phyloP scores from a whole-genome alignment of 2,113 vertebrate species.

The Istiophorus platypterus region DNA sequence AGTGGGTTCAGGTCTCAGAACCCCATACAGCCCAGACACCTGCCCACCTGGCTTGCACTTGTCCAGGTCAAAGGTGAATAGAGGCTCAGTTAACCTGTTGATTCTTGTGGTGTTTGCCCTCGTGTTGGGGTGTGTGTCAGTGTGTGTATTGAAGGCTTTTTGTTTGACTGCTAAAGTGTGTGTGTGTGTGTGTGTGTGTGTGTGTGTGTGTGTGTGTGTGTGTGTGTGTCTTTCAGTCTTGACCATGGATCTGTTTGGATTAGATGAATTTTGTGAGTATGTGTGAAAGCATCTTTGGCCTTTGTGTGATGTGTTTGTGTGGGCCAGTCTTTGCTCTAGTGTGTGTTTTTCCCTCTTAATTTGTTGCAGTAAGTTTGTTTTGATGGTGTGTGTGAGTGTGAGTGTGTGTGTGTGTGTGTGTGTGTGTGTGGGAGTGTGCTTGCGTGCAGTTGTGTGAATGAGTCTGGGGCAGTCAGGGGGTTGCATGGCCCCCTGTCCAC shows the following conservation, averaged over 20 bases:
- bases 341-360: constrained; percentile 12
- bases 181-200: constrained; percentile 9
- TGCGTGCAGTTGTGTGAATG: constrained; percentile 38
- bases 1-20: background rate
- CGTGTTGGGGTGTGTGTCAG: background rate
- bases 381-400: constrained; percentile 19
- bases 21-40: background rate
- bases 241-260: background rate
- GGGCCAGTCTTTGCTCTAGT: constrained; percentile 13
- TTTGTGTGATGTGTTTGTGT: constrained; percentile 19
- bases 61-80: constrained; percentile 29
- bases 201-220: no score
- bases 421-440: constrained; percentile 28
- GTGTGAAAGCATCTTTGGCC: constrained; percentile 17
- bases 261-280: background rate
- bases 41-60: constrained; percentile 6
- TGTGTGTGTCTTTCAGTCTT: background rate
- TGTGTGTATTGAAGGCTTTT: background rate
- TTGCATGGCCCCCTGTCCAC: constrained; percentile 60
- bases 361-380: constrained; percentile 20
- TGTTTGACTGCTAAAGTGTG: background rate
- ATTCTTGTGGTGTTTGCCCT: background rate
- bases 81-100: constrained; percentile 39
- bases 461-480: constrained; percentile 9
- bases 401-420: constrained; percentile 3